Percentiles rank a stretch among this genome's conserved stretches.
Evolutionary conservation across 2,888 invertebrate genomes (phyloP).

Genomic region (Diarsia dahlii): DNA sequence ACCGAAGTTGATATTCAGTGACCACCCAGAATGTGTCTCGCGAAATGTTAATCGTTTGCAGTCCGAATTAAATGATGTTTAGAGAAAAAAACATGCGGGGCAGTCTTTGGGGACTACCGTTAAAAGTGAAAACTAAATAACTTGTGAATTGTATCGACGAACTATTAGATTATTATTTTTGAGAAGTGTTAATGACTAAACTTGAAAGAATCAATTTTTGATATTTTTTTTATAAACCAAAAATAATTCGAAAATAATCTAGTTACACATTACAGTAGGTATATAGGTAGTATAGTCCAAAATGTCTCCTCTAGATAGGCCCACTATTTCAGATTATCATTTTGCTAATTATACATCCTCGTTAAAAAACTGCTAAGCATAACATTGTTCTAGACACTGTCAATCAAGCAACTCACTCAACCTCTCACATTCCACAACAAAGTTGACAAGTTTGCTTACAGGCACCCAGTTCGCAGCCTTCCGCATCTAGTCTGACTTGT

Average conservation of each 20-base stretch:
- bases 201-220: no score
- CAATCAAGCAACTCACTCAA: not conserved
- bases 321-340: not conserved
- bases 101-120: no score
- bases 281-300: not conserved
- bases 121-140: no score
- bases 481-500: not conserved
- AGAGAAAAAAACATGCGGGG: not conserved
- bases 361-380: not conserved
- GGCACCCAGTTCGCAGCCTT: not conserved
- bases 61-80: not conserved
- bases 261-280: no score
- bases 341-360: not conserved
- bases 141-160: no score
- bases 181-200: no score
- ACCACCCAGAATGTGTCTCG: constrained; percentile 4
- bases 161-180: no score
- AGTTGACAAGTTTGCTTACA: not conserved
- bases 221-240: no score
- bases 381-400: not conserved
- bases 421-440: not conserved
- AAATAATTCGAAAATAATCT: no score
- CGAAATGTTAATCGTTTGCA: not conserved
- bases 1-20: not conserved
- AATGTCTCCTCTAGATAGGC: not conserved